Conservation (phyloP, 2,888 invertebrate species). For the Heteromyza rotundicornis region DNA sequence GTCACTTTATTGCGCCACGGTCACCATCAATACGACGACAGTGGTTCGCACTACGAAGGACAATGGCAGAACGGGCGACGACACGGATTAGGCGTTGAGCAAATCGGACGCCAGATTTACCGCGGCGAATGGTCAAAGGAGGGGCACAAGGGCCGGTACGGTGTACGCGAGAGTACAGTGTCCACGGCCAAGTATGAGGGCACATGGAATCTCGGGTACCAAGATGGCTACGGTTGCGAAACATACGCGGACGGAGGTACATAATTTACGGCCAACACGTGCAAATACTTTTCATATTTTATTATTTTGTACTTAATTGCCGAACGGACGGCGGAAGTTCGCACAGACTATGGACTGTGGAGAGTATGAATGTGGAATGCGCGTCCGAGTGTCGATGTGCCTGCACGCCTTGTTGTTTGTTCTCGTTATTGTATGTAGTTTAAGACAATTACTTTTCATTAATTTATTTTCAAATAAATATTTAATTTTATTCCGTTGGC, state of each 20-base stretch:
- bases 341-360: too few relatives aligned
- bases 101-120: constrained; percentile 96
- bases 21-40: too few relatives aligned
- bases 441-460: constrained; percentile 16
- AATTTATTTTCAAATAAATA: constrained; percentile 18
- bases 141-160: constrained; percentile 98
- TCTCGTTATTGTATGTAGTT: not conserved
- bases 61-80: constrained; percentile 99
- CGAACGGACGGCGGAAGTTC: not conserved
- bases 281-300: not conserved
- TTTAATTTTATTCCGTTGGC: constrained; percentile 15
- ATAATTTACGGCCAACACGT: not conserved
- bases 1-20: too few relatives aligned
- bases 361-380: not conserved
- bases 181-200: constrained; percentile 97
- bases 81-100: constrained; percentile 97
- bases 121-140: constrained; percentile 96
- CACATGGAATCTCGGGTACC: constrained; percentile 98
- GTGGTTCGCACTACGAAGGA: constrained; percentile 95
- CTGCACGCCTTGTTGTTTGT: constrained; percentile 8
- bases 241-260: constrained; percentile 99
- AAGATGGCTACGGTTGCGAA: constrained; percentile 99
- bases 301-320: not conserved
- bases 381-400: constrained; percentile 10
- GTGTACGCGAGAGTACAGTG: constrained; percentile 92